Evolutionary conservation across 1,140 invertebrate genomes (phyloP).

Genomic region (Gryon sp.): DNA sequence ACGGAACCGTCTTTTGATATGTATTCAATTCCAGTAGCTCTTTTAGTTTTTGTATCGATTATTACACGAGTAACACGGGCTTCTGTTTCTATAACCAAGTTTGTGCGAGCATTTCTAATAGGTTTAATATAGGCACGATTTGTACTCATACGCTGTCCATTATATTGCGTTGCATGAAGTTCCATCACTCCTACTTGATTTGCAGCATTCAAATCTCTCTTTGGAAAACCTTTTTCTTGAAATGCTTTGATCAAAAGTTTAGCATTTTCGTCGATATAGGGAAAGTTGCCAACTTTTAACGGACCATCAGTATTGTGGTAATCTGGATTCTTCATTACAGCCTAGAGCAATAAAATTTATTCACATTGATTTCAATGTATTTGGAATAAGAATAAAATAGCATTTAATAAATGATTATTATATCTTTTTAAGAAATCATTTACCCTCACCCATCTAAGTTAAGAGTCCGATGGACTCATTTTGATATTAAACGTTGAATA

Average conservation of each 20-base stretch:
- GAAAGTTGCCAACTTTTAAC: conserved; percentile 82
- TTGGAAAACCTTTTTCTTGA: conserved; percentile 81
- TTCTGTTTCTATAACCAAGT: conserved; percentile 85
- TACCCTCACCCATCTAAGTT: no score
- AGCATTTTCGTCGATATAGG: conserved; percentile 81
- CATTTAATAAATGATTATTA: no score
- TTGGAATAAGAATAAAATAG: no score
- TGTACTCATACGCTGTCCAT: conserved; percentile 85
- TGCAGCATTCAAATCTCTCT: conserved; percentile 81
- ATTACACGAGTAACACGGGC: conserved; percentile 86
- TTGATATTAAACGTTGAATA: no score
- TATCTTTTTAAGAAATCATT: no score
- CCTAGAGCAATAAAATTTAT: no score
- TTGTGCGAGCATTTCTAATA: conserved; percentile 83
- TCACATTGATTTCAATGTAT: no score
- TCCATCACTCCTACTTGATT: conserved; percentile 82
- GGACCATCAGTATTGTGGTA: conserved; percentile 82
- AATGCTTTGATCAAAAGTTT: conserved; percentile 81
- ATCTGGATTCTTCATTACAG: conserved; percentile 72
- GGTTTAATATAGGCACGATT: conserved; percentile 87
- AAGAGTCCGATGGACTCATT: no score
- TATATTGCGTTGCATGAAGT: conserved; percentile 80
- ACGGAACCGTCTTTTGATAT: conserved; percentile 73
- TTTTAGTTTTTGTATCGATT: conserved; percentile 85
- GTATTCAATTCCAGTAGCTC: conserved; percentile 86